phyloP scores from a whole-genome alignment of 2,888 invertebrate species.

The Catocala sponsa region DNA sequence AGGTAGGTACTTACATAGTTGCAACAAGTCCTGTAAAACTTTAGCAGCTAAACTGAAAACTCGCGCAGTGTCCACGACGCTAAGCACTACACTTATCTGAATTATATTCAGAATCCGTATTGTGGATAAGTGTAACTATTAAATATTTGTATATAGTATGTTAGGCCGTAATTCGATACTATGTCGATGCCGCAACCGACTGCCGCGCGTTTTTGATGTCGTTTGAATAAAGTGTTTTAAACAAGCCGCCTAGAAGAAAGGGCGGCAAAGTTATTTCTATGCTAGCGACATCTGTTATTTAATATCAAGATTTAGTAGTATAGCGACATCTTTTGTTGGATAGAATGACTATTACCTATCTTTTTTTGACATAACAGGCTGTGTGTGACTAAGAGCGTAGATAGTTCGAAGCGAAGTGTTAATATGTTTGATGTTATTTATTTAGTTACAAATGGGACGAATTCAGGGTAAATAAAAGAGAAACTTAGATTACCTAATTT shows the following conservation, averaged over 20 bases:
- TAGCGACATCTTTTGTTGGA: constrained; percentile 66
- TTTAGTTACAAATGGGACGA: too few species aligned
- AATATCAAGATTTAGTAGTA: not conserved
- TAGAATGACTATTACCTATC: constrained; percentile 41
- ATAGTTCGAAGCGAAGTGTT: too few species aligned
- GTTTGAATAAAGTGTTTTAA: constrained; percentile 80
- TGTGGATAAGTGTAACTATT: constrained; percentile 33
- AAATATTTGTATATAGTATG: constrained; percentile 1
- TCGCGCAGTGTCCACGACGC: constrained; percentile 23
- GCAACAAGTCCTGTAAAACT: constrained; percentile 22
- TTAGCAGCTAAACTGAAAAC: constrained; percentile 29
- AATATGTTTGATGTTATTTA: too few species aligned
- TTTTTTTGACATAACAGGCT: too few species aligned
- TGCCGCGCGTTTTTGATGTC: constrained; percentile 80
- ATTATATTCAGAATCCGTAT: constrained; percentile 25
- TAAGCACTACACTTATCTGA: constrained; percentile 38
- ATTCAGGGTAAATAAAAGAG: not conserved
- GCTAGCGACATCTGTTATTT: constrained; percentile 60
- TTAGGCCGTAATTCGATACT: constrained; percentile 25
- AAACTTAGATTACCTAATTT: constrained; percentile 23
- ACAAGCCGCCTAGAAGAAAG: constrained; percentile 69
- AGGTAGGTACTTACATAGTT: constrained; percentile 30
- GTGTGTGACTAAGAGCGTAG: too few species aligned
- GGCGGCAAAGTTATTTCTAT: constrained; percentile 46
- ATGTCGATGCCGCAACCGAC: constrained; percentile 62